A percentile compares a stretch with the other conserved stretches of the same genome.
Evolutionary conservation across 2,888 invertebrate species (phyloP).

Genomic region (Agriotes lineatus): DNA sequence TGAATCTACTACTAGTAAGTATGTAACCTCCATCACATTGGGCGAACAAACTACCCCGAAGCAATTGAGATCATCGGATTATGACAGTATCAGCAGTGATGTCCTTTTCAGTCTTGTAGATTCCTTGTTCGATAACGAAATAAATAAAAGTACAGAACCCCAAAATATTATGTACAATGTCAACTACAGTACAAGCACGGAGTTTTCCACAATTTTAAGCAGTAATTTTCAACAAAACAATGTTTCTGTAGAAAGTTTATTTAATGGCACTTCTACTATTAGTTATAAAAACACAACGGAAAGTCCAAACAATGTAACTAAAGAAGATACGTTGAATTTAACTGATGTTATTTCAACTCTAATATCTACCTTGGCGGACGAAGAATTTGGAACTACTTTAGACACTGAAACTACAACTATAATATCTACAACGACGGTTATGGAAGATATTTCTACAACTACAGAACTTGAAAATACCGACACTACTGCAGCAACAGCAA

Average conservation of each 20-base stretch:
- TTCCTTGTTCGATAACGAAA: slow-evolving; percentile 51
- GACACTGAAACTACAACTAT: slow-evolving; percentile 50
- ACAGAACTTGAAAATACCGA: slow-evolving; percentile 41
- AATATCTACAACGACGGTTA: slow-evolving; percentile 40
- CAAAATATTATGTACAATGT: slow-evolving; percentile 45
- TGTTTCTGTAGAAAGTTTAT: neutral
- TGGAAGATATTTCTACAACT: slow-evolving; percentile 38
- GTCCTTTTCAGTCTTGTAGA: slow-evolving; percentile 54
- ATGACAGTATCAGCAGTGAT: slow-evolving; percentile 47
- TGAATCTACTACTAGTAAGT: slow-evolving; percentile 9
- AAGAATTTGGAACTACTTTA: slow-evolving; percentile 44
- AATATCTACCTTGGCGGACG: slow-evolving; percentile 28
- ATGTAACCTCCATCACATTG: slow-evolving; percentile 24
- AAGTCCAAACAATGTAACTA: slow-evolving; percentile 27
- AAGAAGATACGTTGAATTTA: slow-evolving; percentile 41
- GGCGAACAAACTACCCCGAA: slow-evolving; percentile 40
- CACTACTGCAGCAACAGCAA: slow-evolving; percentile 14
- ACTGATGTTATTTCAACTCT: slow-evolving; percentile 27
- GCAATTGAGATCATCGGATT: slow-evolving; percentile 44
- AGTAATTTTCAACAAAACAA: neutral
- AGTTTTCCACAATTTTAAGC: neutral
- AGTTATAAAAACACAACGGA: neutral
- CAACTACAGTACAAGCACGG: slow-evolving; percentile 40
- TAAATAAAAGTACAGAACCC: slow-evolving; percentile 51
- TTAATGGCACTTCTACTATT: neutral